phyloP scores from a whole-genome alignment of 2,888 invertebrate species.

The Eurois occulta region DNA sequence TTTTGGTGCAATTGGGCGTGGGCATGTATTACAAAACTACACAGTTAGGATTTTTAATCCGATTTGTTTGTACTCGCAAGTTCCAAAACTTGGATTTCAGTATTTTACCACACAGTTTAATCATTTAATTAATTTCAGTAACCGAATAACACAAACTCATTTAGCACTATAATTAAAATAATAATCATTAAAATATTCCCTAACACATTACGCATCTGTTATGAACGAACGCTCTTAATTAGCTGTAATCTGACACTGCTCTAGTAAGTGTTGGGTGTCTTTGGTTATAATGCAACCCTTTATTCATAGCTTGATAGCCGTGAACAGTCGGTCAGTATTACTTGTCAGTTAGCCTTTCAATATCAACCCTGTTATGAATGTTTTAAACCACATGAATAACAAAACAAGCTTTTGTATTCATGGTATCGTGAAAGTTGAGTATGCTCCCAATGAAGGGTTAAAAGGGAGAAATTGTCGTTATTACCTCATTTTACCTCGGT shows the following conservation, averaged over 20 bases:
- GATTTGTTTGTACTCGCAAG: background rate
- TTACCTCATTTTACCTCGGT: background rate
- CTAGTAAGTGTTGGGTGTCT: slow-evolving; percentile 31
- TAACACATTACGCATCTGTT: slow-evolving; percentile 37
- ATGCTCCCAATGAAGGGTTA: slow-evolving; percentile 7
- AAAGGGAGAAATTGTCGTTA: slow-evolving; percentile 23
- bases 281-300: slow-evolving; percentile 33
- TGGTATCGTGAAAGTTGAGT: slow-evolving; percentile 34
- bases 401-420: slow-evolving; percentile 47
- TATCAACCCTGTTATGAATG: slow-evolving; percentile 3
- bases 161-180: slow-evolving; percentile 44
- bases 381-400: slow-evolving; percentile 31
- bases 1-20: background rate
- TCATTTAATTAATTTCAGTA: slow-evolving; percentile 21
- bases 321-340: slow-evolving; percentile 23
- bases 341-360: slow-evolving; percentile 28
- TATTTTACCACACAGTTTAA: slow-evolving; percentile 1
- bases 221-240: slow-evolving; percentile 34
- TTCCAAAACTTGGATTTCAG: background rate
- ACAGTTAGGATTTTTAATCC: background rate
- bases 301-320: slow-evolving; percentile 34
- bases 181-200: slow-evolving; percentile 41
- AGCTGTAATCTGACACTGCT: slow-evolving; percentile 46
- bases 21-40: background rate
- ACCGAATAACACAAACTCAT: slow-evolving; percentile 27